These are phyloP conservation scores for Pangasius sanitwongsei DNA, from an alignment of 2,797 vertebrate genomes.

Conservation along the genomic window DNA sequence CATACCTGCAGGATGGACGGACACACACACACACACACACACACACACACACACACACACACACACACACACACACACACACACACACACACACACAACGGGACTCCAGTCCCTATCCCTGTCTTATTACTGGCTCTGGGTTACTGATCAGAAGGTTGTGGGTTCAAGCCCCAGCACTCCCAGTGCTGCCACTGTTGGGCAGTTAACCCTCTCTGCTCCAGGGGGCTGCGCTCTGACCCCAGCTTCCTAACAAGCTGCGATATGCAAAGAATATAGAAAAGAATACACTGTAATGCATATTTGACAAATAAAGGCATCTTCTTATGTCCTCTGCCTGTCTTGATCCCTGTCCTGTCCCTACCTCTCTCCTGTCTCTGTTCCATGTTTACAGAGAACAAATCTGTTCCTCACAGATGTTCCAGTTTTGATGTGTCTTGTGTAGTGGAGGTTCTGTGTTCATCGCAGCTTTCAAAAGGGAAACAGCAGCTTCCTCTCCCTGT, in stretches of 20 bases:
- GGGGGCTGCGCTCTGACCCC: neutral
- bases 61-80: neutral
- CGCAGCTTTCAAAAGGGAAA: conserved; percentile 4
- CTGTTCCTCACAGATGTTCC: conserved; percentile 3
- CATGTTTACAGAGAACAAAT: neutral
- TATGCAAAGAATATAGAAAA: neutral
- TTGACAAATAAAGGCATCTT: neutral
- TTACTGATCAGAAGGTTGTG: neutral
- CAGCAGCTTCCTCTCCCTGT: neutral
- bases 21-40: conserved; percentile 27
- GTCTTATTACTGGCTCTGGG: neutral
- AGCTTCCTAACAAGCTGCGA: neutral
- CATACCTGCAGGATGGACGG: conserved; percentile 12
- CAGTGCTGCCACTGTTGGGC: neutral
- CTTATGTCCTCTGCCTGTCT: neutral
- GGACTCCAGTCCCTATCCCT: neutral
- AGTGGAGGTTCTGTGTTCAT: neutral
- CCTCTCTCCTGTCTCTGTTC: neutral
- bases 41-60: conserved; percentile 21
- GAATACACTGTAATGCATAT: neutral
- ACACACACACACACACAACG: no score
- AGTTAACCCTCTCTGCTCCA: neutral
- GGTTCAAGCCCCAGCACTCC: neutral
- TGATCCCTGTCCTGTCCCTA: neutral
- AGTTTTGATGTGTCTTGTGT: neutral